Evolutionary conservation across 1,140 invertebrate species (phyloP).

Genomic region (Pristionchus pacificus): DNA sequence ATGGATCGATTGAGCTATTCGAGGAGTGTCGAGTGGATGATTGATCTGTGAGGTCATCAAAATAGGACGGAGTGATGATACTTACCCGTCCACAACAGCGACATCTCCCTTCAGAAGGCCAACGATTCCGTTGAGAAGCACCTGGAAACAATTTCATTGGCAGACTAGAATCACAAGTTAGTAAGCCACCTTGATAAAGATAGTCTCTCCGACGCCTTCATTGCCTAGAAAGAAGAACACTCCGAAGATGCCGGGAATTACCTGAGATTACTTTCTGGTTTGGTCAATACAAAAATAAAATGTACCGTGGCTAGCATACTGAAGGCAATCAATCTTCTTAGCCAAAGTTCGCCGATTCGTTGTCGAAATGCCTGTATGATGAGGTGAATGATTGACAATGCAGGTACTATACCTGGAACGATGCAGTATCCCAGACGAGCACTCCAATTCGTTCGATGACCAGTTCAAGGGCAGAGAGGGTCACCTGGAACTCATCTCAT

Average conservation of each 20-base stretch:
- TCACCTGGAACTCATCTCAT: constrained; percentile 21
- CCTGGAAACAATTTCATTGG: constrained; percentile 17
- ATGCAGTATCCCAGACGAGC: constrained; percentile 23
- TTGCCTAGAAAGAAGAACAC: constrained; percentile 54
- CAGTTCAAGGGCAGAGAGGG: constrained; percentile 46
- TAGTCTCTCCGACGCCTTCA: constrained; percentile 42
- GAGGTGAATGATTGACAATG: too few relatives aligned
- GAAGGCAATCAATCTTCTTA: constrained; percentile 39
- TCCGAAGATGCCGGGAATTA: constrained; percentile 54
- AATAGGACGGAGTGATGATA: too few relatives aligned
- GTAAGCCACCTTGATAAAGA: constrained; percentile 47
- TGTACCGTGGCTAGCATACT: constrained; percentile 45
- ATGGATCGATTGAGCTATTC: too few relatives aligned
- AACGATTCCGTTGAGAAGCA: constrained; percentile 22
- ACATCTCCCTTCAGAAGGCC: constrained; percentile 31
- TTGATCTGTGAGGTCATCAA: too few relatives aligned
- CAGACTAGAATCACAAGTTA: constrained; percentile 11
- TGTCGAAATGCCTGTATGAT: constrained; percentile 5
- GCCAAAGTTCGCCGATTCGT: constrained; percentile 32
- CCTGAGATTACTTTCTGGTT: too few relatives aligned
- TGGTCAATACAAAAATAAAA: too few relatives aligned
- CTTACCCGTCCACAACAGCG: too few relatives aligned
- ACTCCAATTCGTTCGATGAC: constrained; percentile 44
- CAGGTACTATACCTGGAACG: background rate
- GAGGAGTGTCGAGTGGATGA: too few relatives aligned